A percentile compares a stretch with the other conserved stretches of the same genome.
These are phyloP conservation scores for Edolisoma coerulescens DNA, from an alignment of 2,113 vertebrate species.

Conservation along the genomic window DNA sequence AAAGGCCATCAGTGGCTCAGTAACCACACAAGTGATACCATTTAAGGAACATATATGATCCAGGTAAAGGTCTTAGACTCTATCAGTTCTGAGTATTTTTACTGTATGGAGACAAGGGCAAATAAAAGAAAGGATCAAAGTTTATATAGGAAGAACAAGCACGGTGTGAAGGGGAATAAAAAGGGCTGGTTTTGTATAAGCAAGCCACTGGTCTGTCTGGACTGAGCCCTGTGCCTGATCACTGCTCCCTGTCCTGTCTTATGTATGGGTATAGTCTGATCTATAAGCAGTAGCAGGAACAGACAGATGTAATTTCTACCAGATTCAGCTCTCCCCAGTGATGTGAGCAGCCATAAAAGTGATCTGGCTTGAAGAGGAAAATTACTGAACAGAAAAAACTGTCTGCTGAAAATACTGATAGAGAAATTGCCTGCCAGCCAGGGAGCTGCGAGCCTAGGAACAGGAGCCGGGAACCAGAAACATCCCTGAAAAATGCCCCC, in stretches of 20 bases:
- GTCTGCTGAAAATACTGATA: neutral
- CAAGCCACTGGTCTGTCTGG: neutral
- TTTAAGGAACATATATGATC: neutral
- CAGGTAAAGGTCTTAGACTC: neutral
- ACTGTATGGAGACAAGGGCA: neutral
- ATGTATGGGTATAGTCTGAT: neutral
- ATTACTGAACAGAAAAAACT: neutral
- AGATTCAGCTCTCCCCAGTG: neutral
- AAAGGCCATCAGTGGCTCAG: neutral
- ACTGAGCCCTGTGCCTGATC: neutral
- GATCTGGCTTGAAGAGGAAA: neutral
- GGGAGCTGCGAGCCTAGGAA: neutral
- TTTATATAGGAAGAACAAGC: neutral
- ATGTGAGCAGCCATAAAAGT: neutral
- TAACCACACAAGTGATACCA: neutral
- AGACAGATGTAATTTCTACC: neutral
- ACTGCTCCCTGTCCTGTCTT: neutral
- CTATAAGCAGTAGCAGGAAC: neutral
- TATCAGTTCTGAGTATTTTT: neutral
- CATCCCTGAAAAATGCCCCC: neutral
- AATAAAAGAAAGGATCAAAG: neutral
- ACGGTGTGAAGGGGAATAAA: neutral
- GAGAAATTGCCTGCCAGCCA: neutral
- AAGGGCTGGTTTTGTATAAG: neutral
- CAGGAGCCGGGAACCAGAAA: neutral